Base-by-base conservation (phyloP, 2,888 invertebrate species). In the Tachina lurida region DNA sequence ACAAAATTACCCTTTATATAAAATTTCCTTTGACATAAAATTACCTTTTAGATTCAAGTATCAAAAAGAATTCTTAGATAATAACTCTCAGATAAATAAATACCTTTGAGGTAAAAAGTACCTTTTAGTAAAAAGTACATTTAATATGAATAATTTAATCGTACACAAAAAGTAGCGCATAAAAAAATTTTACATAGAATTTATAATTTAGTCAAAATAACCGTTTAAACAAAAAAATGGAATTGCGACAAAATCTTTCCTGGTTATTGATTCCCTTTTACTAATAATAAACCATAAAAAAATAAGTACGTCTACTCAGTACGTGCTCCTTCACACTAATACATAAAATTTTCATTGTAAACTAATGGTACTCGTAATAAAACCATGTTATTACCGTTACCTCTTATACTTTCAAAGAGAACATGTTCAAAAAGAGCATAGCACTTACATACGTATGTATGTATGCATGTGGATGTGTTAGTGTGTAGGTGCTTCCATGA, bases 261-360 rank as follows among this genome's bases (percentile, higher is more conserved):
- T 31, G 13, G 2, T 58, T 8, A 58, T 31, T 31, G 31, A 22
- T 31, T 31, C 4, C 22, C 31, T 58, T 58, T 58, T 58, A 5
- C 0, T 15, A 8, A 31, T 0, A 31, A 5, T 31, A 31, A 31
- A 31, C 5, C 31, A 31, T 31, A 31, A 31, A 31, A 31, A 4
- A 31, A 31, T 5, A 31, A 7, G 0, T 31, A 7, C 31, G 7
- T 7, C 5, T 31, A 31, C 31, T 19, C 2, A 3, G 7, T 19
- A 15, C 12, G 12, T 19, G 3, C 15, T 19, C 7, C 19, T 41
- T 63, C 45, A 13, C 17, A 47, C n/a, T 62, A 47, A 68, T 56
- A 54, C 47, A 31, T 22, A 22, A 39, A 31, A 47, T 47, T 82
- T 63, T 52, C 49, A 83, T 77, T 67, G 52, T 2, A 60, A 73